Base-by-base conservation (phyloP, 2,888 invertebrate genomes). In the Leuctra nigra region DNA sequence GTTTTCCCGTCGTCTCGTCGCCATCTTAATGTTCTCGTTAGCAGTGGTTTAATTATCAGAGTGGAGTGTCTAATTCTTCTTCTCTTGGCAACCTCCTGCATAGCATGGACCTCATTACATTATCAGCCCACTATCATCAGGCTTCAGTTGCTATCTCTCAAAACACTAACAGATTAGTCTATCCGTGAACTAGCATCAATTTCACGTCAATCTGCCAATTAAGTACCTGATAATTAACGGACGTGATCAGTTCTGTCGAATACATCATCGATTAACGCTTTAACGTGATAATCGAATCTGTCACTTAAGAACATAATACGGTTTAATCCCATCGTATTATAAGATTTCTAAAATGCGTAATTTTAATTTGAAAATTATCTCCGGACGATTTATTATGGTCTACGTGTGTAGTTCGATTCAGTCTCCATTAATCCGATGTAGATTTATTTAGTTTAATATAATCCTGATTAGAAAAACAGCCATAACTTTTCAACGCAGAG, bases 21-120 rank as follows among this genome's bases (percentile, higher is more conserved):
- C n/a, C n/a, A n/a, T n/a, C n/a, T n/a, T n/a, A n/a, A n/a, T n/a
- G n/a, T n/a, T n/a, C n/a, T n/a, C 11, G 29, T 11, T 29, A 6
- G 29, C 29, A 6, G 6, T 29, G 29, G 38, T 58, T 55, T 58
- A 55, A 58, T 58, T 58, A 55, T 52, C 48, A 16, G 44, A 58
- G 54, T 58, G 55, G 58, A 55, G 35, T 58, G 29, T 55, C 58
- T 6, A n/a, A 29, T 11, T 29, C 29, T 6, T 11, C 29, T 29
- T 6, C 29, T 29, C 29, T 29, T 29, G 6, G 11, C 29, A 29
- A 29, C 29, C 29, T 29, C 11, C 29, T 29, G 29, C 29, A 29
- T 29, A 29, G 6, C 11, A 29, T 6, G 11, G 11, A 29, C 29
- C 29, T 29, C 29, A 29, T 29, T 29, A 29, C 29, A 11, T 29